Percentiles rank a stretch among this genome's conserved stretches.
Evolutionary conservation across 1,140 invertebrate genomes (phyloP).

Genomic region (Drosophila subobscura): DNA sequence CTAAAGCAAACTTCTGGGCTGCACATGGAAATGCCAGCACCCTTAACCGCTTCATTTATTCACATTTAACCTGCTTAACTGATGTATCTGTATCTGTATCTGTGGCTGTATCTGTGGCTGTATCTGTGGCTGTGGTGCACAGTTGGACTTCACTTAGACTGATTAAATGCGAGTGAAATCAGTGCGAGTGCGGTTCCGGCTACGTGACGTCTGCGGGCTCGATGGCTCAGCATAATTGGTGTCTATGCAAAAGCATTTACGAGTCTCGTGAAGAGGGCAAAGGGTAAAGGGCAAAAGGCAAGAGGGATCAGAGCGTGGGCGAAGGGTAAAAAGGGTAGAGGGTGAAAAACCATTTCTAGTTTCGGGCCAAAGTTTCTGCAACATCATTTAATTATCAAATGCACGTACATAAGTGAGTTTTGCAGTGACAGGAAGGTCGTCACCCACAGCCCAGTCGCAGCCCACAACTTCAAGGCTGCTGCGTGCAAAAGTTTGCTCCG

Average conservation of each 20-base stretch:
- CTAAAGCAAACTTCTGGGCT: constrained; percentile 23
- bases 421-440: constrained; percentile 41
- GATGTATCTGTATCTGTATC: background rate
- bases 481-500: constrained; percentile 23
- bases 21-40: background rate
- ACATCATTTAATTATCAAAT: constrained; percentile 62
- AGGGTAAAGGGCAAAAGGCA: constrained; percentile 1
- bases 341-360: constrained; percentile 8
- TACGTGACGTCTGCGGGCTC: constrained; percentile 39
- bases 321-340: too few relatives aligned
- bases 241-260: constrained; percentile 31
- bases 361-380: constrained; percentile 33
- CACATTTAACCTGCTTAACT: constrained; percentile 37
- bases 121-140: constrained; percentile 8
- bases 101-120: constrained; percentile 9
- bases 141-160: constrained; percentile 47
- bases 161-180: constrained; percentile 52
- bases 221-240: constrained; percentile 32
- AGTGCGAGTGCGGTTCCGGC: constrained; percentile 39
- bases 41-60: constrained; percentile 1
- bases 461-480: constrained; percentile 24
- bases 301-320: too few relatives aligned
- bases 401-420: constrained; percentile 47
- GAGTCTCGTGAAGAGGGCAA: constrained; percentile 17
- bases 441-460: constrained; percentile 3